Base-by-base conservation (phyloP, 2,888 invertebrate genomes). In the Ditylenchus weischeri region DNA sequence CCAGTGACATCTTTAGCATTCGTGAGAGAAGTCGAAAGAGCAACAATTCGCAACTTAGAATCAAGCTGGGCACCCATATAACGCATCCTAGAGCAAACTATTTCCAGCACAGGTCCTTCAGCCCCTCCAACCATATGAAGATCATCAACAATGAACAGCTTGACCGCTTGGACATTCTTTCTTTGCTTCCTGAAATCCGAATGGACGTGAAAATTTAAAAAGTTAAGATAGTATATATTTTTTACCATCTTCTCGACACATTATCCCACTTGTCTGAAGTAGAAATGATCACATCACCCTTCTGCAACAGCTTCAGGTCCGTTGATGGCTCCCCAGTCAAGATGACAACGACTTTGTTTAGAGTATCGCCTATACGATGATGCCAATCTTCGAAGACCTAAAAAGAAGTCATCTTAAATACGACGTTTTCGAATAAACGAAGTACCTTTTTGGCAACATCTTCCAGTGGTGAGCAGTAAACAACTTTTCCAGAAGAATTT, bases 311-410 rank as follows among this genome's bases (percentile, higher is more conserved):
- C 83, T 98, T 98, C 78, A 96, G 88, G 85, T 99, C 98, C 0
- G 93, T 93, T 0, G 93, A 92, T 0, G 96, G 95, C 84, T 98
- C 96, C 0, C 98, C 98, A 0, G 96, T 96, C 65, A 98, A 84
- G 62, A 93, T 87, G 0, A 96, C 95, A 13, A 88, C 86, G 65
- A 84, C 90, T 74, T 92, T 89, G 10, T 90, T 90, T 66, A 96
- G 86, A 57, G 78, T 78, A 19, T 75, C 72, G 36, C 89, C 89
- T 83, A 98, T 93, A 84, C 79, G 69, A 21, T 88, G 88, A 77
- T 90, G 89, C 93, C 95, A 96, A 81, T 95, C 93, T 0, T 88
- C 88, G 84, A 91, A 94, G 50, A 84, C 78, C 85, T 85, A 71
- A 15, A 76, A 70, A 21, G 11, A 11, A 38, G 38, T 8, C n/a